Conservation (phyloP, 2,113 vertebrate species). For the Scomber scombrus region DNA sequence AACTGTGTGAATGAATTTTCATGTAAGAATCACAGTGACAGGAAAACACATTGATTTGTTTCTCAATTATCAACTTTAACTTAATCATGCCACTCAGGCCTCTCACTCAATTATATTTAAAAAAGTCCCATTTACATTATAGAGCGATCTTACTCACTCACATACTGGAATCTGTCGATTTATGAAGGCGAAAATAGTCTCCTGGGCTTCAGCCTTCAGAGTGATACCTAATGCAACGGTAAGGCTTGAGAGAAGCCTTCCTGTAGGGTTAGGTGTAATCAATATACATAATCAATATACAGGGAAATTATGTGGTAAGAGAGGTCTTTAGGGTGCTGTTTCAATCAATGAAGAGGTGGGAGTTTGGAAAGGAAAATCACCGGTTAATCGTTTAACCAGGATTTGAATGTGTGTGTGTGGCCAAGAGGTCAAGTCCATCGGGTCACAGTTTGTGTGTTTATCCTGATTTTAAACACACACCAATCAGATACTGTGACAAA, state of each 20-base stretch:
- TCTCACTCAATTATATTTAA: neutral
- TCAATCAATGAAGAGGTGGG: constrained; percentile 81
- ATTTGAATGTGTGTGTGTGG: constrained; percentile 76
- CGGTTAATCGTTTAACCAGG: constrained; percentile 70
- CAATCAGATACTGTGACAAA: neutral
- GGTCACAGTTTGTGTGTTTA: constrained; percentile 31
- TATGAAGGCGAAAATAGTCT: constrained; percentile 39
- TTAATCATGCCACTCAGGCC: neutral
- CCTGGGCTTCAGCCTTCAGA: constrained; percentile 58
- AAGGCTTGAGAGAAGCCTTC: constrained; percentile 50
- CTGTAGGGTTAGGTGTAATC: constrained; percentile 79
- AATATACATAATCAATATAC: constrained; percentile 86
- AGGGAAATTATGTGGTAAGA: constrained; percentile 83
- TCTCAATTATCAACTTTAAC: neutral
- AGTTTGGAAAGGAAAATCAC: constrained; percentile 75
- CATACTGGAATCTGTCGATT: constrained; percentile 35
- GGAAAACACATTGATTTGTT: neutral
- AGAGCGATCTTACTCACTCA: neutral
- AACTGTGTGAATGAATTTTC: neutral
- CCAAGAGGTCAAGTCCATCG: constrained; percentile 65
- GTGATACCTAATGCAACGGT: constrained; percentile 52
- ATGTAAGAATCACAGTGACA: neutral
- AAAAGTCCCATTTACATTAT: constrained; percentile 13
- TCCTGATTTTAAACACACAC: neutral
- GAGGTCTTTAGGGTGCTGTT: constrained; percentile 75